These are phyloP conservation scores for Drosophila parthenogenetica DNA, from an alignment of 2,888 invertebrate genomes.

Conservation along the genomic window DNA sequence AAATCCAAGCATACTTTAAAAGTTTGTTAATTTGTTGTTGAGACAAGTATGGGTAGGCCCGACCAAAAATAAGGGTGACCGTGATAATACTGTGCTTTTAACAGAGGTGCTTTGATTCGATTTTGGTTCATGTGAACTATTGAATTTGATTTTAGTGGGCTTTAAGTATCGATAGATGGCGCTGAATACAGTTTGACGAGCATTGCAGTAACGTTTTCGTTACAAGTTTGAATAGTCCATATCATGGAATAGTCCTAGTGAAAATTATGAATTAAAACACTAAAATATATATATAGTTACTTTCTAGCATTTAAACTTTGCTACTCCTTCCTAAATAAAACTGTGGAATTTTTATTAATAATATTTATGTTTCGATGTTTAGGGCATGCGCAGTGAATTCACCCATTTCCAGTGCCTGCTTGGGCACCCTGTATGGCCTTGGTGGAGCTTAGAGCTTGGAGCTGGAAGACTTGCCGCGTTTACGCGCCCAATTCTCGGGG, in stretches of 20 bases:
- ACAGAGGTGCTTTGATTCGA: too few relatives aligned
- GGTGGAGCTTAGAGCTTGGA: slow-evolving; percentile 14
- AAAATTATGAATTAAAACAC: too few relatives aligned
- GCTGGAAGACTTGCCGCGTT: slow-evolving; percentile 43
- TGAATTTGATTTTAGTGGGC: not conserved
- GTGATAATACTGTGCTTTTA: too few relatives aligned
- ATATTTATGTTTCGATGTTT: too few relatives aligned
- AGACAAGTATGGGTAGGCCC: too few relatives aligned
- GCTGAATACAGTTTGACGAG: not conserved
- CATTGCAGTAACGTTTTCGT: not conserved
- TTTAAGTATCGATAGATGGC: slow-evolving; percentile 9
- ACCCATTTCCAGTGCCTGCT: slow-evolving; percentile 27
- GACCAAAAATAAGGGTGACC: too few relatives aligned
- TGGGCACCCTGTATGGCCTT: slow-evolving; percentile 48
- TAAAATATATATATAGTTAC: too few relatives aligned
- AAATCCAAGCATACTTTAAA: too few relatives aligned
- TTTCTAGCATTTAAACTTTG: too few relatives aligned
- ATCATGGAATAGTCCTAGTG: not conserved
- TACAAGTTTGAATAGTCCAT: not conserved
- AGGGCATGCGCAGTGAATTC: slow-evolving; percentile 35
- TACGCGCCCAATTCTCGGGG: slow-evolving; percentile 62
- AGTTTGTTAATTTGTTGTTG: too few relatives aligned
- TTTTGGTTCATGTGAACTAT: not conserved
- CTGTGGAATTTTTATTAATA: too few relatives aligned
- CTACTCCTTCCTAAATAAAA: too few relatives aligned